phyloP scores from a whole-genome alignment of 2,797 vertebrate species.

The Cygnus olor region DNA sequence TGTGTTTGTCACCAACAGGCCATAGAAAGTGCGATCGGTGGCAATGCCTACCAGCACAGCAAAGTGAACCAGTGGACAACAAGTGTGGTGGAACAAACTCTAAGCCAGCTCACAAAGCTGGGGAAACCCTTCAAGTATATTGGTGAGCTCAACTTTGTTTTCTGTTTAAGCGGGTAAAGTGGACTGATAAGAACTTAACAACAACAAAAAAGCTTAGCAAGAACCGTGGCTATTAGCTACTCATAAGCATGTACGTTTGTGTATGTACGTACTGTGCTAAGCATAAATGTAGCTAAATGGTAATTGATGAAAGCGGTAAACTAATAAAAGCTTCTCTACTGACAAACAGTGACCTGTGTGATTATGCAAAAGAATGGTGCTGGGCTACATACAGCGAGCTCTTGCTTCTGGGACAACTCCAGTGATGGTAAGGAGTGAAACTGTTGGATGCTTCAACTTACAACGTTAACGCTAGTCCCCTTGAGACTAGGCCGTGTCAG shows the following conservation, averaged over 20 bases:
- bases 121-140: slow-evolving; percentile 97
- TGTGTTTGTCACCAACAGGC: slow-evolving; percentile 74
- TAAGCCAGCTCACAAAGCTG: slow-evolving; percentile 93
- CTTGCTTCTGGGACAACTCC: slow-evolving; percentile 95
- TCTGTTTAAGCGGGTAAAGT: neutral
- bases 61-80: slow-evolving; percentile 94
- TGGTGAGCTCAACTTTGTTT: slow-evolving; percentile 73
- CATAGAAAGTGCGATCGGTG: slow-evolving; percentile 89
- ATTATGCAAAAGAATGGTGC: slow-evolving; percentile 98
- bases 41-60: slow-evolving; percentile 90
- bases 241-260: neutral
- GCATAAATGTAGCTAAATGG: neutral
- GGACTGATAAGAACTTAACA: too few species aligned
- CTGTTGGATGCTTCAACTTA: neutral
- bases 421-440: slow-evolving; percentile 86
- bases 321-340: slow-evolving; percentile 30
- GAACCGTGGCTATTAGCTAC: neutral
- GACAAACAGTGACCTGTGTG: slow-evolving; percentile 87
- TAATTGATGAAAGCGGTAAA: neutral
- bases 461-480: neutral
- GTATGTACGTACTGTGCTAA: neutral
- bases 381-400: slow-evolving; percentile 91
- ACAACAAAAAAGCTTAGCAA: neutral
- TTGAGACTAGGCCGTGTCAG: neutral
- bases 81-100: slow-evolving; percentile 89